Conservation (phyloP, 2,888 invertebrate genomes). For the Acleris sparsana region DNA sequence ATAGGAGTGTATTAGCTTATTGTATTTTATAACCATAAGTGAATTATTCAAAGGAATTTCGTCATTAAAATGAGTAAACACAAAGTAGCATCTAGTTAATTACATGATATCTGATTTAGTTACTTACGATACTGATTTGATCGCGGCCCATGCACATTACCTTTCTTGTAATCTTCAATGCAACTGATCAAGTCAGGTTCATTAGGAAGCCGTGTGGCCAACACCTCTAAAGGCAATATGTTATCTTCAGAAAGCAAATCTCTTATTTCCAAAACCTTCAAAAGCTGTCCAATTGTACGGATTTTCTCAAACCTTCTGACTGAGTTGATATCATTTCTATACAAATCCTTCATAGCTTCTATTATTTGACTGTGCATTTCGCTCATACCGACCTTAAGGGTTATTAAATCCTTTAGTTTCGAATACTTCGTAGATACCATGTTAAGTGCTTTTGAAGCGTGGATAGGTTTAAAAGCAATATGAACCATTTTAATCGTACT, state of each 20-base stretch:
- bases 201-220: slow-evolving; percentile 56
- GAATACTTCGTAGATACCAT: slow-evolving; percentile 36
- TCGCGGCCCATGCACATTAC: slow-evolving; percentile 48
- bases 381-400: slow-evolving; percentile 52
- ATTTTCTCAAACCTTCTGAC: slow-evolving; percentile 67
- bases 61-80: no score
- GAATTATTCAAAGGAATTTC: no score
- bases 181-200: slow-evolving; percentile 50
- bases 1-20: no score
- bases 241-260: slow-evolving; percentile 66
- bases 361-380: slow-evolving; percentile 58
- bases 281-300: slow-evolving; percentile 57
- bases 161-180: slow-evolving; percentile 59
- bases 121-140: slow-evolving; percentile 60
- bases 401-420: slow-evolving; percentile 48
- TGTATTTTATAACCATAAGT: no score
- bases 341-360: slow-evolving; percentile 61
- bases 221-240: slow-evolving; percentile 61
- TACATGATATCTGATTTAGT: not conserved
- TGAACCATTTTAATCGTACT: slow-evolving; percentile 23
- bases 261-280: slow-evolving; percentile 66
- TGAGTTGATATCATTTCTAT: slow-evolving; percentile 67
- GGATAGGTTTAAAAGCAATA: not conserved
- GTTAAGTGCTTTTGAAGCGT: slow-evolving; percentile 10
- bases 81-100: not conserved